These are phyloP conservation scores for Trichonephila clavata DNA, from an alignment of 1,140 invertebrate genomes.

Conservation along the genomic window DNA sequence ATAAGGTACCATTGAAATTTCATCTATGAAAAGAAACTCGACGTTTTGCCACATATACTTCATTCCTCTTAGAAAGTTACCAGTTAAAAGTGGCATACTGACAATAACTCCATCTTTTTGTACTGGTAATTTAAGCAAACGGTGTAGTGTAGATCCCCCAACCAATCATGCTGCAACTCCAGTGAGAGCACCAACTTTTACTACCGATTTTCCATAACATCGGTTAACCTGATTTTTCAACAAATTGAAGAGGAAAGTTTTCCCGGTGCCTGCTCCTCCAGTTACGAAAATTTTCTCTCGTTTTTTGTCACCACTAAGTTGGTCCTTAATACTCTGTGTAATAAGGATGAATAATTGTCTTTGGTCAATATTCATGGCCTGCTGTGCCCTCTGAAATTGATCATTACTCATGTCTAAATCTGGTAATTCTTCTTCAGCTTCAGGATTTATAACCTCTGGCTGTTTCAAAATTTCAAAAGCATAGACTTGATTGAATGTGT, in stretches of 20 bases:
- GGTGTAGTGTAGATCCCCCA: constrained; percentile 79
- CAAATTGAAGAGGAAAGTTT: constrained; percentile 78
- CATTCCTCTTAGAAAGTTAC: constrained; percentile 80
- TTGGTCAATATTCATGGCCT: constrained; percentile 76
- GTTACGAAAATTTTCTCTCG: constrained; percentile 77
- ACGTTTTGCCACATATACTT: constrained; percentile 80
- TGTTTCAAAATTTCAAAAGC: constrained; percentile 29
- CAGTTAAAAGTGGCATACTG: constrained; percentile 76
- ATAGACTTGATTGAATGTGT: constrained; percentile 7
- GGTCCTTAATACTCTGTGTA: constrained; percentile 76
- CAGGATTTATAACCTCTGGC: background rate
- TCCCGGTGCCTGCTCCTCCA: constrained; percentile 79
- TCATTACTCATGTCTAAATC: constrained; percentile 66
- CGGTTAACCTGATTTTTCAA: constrained; percentile 27
- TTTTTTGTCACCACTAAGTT: constrained; percentile 72
- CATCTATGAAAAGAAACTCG: constrained; percentile 81
- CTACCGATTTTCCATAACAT: background rate
- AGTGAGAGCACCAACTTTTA: constrained; percentile 78
- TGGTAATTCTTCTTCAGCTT: background rate
- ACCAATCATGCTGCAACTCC: constrained; percentile 80
- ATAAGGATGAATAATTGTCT: constrained; percentile 76
- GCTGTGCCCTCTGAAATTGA: constrained; percentile 72
- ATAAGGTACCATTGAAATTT: constrained; percentile 80
- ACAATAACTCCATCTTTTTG: background rate
- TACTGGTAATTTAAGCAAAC: constrained; percentile 79